Conservation (phyloP, 2,888 invertebrate species). For the Erannis defoliaria region DNA sequence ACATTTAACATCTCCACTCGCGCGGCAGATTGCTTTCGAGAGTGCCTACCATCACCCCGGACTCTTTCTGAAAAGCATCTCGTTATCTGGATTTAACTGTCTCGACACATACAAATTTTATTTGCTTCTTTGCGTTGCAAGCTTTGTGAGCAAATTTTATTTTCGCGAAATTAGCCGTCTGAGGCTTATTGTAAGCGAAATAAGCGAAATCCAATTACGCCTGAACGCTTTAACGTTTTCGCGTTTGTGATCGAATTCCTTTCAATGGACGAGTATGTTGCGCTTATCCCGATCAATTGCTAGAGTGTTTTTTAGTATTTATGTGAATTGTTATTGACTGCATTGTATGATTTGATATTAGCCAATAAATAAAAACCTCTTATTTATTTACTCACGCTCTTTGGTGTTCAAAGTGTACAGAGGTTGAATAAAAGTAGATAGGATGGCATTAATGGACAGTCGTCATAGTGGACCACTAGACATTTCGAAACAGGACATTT, state of each 20-base stretch:
- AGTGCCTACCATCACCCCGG: conserved; percentile 59
- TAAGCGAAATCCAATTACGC: conserved; percentile 71
- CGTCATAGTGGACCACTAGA: too few relatives aligned
- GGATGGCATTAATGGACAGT: too few relatives aligned
- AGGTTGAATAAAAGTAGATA: neutral
- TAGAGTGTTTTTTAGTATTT: conserved; percentile 19
- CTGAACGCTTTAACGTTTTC: conserved; percentile 58
- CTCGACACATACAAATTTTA: conserved; percentile 81
- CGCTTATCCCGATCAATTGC: conserved; percentile 15
- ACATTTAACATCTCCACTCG: conserved; percentile 56
- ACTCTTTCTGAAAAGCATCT: conserved; percentile 70
- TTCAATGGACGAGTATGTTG: conserved; percentile 47
- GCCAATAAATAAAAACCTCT: neutral
- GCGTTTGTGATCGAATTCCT: conserved; percentile 54
- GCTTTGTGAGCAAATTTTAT: conserved; percentile 77
- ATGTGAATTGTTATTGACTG: conserved; percentile 24
- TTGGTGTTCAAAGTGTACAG: neutral
- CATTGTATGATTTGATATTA: conserved; percentile 9
- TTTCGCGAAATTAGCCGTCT: conserved; percentile 67
- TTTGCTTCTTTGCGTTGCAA: conserved; percentile 70
- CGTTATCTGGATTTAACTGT: conserved; percentile 81
- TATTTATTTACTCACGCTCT: neutral
- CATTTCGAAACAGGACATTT: too few relatives aligned
- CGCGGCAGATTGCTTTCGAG: conserved; percentile 74
- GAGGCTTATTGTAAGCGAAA: conserved; percentile 67